Base-by-base conservation (phyloP, 2,113 vertebrate species). In the Raja brachyura region DNA sequence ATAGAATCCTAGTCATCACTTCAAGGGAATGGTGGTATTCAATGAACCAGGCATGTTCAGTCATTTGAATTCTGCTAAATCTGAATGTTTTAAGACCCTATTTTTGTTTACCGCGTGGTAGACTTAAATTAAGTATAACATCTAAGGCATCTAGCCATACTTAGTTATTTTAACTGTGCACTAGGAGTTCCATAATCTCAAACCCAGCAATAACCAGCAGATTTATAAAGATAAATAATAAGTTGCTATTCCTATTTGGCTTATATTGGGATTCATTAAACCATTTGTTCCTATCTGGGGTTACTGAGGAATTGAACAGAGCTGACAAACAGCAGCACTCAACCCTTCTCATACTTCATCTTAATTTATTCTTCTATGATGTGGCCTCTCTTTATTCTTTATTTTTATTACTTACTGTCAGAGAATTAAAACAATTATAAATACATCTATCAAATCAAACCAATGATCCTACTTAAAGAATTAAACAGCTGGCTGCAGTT, bases 341-440 rank as follows among this genome's bases (percentile, higher is more conserved):
- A 92, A 73, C 31, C 66, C 63, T 13, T 92, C 33, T 25, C 2
- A 2, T 4, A n/a, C 88, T 63, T 73, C 88, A 48, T 73, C 18
- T 92, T 33, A 92, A 92, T 73, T 25, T 48, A 73, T 92, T 33
- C 66, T 33, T 3, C 25, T 16, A 70, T 56, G 61, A 73, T 48
- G 66, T 92, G 66, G 88, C 33, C 48, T 73, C 33, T 25, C 66
- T 92, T 92, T 70, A 63, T 92, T 25, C 66, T 92, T 73, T 92
- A 48, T 48, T 73, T 92, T 70, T 20, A 73, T 73, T 73, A 73
- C 66, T 92, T 73, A 92, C 20, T 92, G 66, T 73, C 18, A 92
- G 18, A 25, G n/a, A 92, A 70, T 73, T 92, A 73, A 92, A 92
- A 70, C 88, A 92, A 28, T 90, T 90, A 90, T 39, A 90, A 68